Base-by-base conservation (phyloP, 1,140 invertebrate genomes). In the Atta colombica region DNA sequence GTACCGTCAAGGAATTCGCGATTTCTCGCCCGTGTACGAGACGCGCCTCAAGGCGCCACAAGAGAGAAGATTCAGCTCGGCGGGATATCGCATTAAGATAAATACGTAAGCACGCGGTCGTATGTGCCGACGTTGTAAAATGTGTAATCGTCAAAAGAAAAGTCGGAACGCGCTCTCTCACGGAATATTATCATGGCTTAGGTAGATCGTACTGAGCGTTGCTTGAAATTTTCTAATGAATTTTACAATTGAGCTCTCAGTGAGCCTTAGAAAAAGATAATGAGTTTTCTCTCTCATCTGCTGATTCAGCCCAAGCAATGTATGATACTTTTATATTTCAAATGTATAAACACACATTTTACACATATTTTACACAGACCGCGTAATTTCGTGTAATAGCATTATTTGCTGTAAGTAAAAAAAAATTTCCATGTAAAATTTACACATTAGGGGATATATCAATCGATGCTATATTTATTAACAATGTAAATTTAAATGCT, bases 31-130 rank as follows among this genome's bases (percentile, higher is more conserved):
- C 74, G 81, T 85, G 58, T 69, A 60, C 55, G 71, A 65, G 51
- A 55, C 61, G 39, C 86, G 65, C 87, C 49, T 51, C 35, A 16
- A 61, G 49, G 85, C 53, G 51, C 61, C 72, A 75, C 69, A 75
- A 84, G 80, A 39, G 45, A 77, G 72, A 75, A 75, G 80, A 68
- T 82, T 72, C 78, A 60, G 35, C 51, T 35, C 31, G 21, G 39
- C 25, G 68, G 49, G 60, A 85, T 87, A 87, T 87, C 86, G 75
- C 86, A 72, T 91, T 90, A 85, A 69, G 81, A 90, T 87, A 91
- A 91, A 90, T 90, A 90, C 87, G 80, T 86, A 85, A 87, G 71
- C 58, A 71, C 77, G 77, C 77, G 75, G 71, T 35, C 65, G 75
- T 63, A 28, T 80, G 16, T 61, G 80, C 68, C 69, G 80, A 74